A percentile compares a stretch with the other conserved stretches of the same genome.
phyloP scores from a whole-genome alignment of 2,888 invertebrate genomes.

The Rotaria macrura region DNA sequence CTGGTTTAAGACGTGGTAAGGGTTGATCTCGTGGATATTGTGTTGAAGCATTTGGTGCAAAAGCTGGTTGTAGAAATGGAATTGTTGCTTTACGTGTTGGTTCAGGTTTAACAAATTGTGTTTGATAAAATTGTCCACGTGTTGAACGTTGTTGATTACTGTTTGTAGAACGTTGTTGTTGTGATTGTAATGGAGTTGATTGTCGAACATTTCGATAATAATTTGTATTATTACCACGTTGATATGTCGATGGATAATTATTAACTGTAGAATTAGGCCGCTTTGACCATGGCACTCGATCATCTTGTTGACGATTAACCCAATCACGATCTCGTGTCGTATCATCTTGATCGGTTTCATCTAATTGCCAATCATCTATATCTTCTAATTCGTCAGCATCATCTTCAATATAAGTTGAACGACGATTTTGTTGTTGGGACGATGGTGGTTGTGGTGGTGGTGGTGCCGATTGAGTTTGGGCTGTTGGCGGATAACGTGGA shows the following conservation, averaged over 20 bases:
- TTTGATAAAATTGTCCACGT: neutral
- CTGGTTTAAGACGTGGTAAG: constrained; percentile 14
- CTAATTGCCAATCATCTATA: neutral
- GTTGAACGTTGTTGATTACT: neutral
- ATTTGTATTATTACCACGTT: neutral
- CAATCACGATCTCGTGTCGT: neutral
- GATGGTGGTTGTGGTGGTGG: neutral
- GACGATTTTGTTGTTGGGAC: neutral
- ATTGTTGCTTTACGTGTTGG: neutral
- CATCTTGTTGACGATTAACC: neutral
- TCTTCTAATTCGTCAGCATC: neutral
- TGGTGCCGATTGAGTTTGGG: no score
- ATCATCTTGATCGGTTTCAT: neutral
- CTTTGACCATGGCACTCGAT: constrained; percentile 17
- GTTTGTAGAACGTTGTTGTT: neutral
- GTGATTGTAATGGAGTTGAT: neutral
- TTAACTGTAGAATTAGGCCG: neutral
- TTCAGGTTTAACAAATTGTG: constrained; percentile 19
- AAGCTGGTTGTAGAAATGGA: constrained; percentile 18
- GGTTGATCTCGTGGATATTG: constrained; percentile 21
- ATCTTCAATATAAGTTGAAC: neutral
- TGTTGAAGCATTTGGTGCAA: neutral
- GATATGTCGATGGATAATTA: neutral
- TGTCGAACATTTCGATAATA: neutral
- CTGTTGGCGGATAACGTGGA: neutral